phyloP scores from a whole-genome alignment of 1,140 invertebrate species.

The Drosophila tani region DNA sequence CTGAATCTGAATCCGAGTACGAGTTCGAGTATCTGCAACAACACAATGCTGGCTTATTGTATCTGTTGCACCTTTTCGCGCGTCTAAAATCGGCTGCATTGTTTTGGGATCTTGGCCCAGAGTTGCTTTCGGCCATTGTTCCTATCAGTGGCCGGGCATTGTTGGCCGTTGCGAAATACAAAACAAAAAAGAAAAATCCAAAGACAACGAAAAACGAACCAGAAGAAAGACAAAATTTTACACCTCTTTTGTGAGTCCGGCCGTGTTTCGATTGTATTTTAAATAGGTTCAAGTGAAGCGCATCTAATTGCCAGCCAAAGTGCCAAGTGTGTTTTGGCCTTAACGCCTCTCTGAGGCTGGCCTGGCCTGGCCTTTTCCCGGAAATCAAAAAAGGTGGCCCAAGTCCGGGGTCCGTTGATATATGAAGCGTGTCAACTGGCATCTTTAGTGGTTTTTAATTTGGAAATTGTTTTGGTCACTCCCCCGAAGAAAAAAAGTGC shows the following conservation, averaged over 20 bases:
- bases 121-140: slow-evolving; percentile 65
- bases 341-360: slow-evolving; percentile 53
- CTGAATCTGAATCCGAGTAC: slow-evolving; percentile 2
- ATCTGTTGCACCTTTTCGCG: slow-evolving; percentile 54
- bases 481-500: slow-evolving; percentile 32
- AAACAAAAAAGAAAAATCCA: slow-evolving; percentile 18
- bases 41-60: slow-evolving; percentile 49
- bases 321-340: slow-evolving; percentile 76
- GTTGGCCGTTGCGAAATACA: slow-evolving; percentile 74
- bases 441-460: slow-evolving; percentile 83
- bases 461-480: slow-evolving; percentile 76
- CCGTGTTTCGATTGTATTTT: slow-evolving; percentile 78
- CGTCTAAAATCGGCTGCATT: slow-evolving; percentile 53
- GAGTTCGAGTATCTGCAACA: slow-evolving; percentile 52
- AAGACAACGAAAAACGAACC: slow-evolving; percentile 8
- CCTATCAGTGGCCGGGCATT: slow-evolving; percentile 74
- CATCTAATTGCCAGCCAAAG: slow-evolving; percentile 75
- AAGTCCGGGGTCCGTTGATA: slow-evolving; percentile 54
- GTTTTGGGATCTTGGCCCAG: slow-evolving; percentile 47
- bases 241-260: slow-evolving; percentile 72
- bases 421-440: slow-evolving; percentile 81
- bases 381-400: slow-evolving; percentile 75
- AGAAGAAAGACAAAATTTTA: slow-evolving; percentile 67
- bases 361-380: slow-evolving; percentile 57
- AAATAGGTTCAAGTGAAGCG: slow-evolving; percentile 82